These are phyloP conservation scores for Zygaena filipendulae DNA, from an alignment of 2,888 invertebrate genomes.

Conservation along the genomic window DNA sequence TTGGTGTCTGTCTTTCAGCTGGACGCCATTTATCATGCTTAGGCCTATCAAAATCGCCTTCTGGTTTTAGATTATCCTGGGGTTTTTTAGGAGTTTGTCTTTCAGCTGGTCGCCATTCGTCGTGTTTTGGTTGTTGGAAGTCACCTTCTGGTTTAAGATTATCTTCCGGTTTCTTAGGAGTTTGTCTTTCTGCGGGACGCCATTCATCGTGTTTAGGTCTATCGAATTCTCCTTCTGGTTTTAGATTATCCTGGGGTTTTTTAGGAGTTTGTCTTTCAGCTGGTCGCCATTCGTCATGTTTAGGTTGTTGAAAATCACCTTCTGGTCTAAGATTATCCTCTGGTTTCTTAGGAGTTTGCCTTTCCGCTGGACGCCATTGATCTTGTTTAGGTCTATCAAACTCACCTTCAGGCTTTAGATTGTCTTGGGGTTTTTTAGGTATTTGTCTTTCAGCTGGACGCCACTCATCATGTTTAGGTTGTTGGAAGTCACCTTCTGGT, in stretches of 20 bases:
- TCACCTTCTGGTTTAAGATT: conserved; percentile 26
- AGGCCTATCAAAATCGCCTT: conserved; percentile 61
- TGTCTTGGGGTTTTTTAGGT: conserved; percentile 32
- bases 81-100: conserved; percentile 65
- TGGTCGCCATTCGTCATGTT: conserved; percentile 41
- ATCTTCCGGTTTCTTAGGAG: conserved; percentile 29
- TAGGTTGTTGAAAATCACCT: conserved; percentile 66
- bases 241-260: conserved; percentile 28
- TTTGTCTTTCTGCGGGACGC: conserved; percentile 17
- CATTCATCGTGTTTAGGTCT: conserved; percentile 24
- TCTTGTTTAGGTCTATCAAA: conserved; percentile 34
- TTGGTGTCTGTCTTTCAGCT: conserved; percentile 40
- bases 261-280: conserved; percentile 43
- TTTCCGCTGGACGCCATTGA: conserved; percentile 43
- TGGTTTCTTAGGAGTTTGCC: conserved; percentile 40
- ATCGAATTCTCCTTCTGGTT: conserved; percentile 65
- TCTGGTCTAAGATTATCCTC: conserved; percentile 61
- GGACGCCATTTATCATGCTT: conserved; percentile 34
- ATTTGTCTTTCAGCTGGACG: conserved; percentile 54
- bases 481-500: conserved; percentile 63
- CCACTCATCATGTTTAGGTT: conserved; percentile 34
- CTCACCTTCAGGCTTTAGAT: conserved; percentile 67
- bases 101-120: conserved; percentile 51
- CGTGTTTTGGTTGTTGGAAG: conserved; percentile 37
- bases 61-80: conserved; percentile 66